These are phyloP conservation scores for Aulostomus chinensis DNA, from an alignment of 2,797 vertebrate species.

Conservation along the genomic window DNA sequence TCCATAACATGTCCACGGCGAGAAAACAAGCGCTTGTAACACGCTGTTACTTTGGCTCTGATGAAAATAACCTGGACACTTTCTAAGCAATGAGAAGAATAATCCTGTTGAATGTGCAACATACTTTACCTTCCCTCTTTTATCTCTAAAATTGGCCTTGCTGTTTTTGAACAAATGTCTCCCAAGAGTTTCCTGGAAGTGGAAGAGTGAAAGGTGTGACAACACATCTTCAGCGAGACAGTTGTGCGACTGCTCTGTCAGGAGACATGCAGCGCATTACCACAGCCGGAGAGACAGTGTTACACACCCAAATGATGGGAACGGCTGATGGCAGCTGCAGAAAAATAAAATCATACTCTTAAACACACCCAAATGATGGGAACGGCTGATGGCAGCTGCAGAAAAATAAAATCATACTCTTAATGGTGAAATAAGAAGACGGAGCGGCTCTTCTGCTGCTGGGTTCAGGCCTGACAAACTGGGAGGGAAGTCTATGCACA, in stretches of 20 bases:
- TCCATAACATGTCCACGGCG: conserved; percentile 13
- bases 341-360: too few species aligned
- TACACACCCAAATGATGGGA: too few species aligned
- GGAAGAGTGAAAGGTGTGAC: conserved; percentile 46
- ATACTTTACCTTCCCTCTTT: conserved; percentile 4
- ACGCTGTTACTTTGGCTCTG: conserved; percentile 1
- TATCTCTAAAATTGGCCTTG: neutral
- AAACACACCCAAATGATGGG: too few species aligned
- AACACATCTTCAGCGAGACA: conserved; percentile 31
- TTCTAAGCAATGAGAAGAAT: neutral
- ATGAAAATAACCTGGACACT: neutral
- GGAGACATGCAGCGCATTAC: conserved; percentile 35
- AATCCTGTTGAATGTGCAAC: neutral
- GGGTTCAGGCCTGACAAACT: conserved; percentile 18
- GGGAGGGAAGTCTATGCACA: conserved; percentile 20
- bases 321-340: too few species aligned
- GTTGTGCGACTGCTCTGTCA: conserved; percentile 29
- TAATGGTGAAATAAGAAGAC: too few species aligned
- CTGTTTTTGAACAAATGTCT: conserved; percentile 30
- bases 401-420: too few species aligned
- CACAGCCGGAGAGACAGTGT: conserved; percentile 43
- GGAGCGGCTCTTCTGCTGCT: too few species aligned
- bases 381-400: too few species aligned
- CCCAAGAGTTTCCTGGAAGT: conserved; percentile 24
- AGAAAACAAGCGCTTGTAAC: conserved; percentile 24